Evolutionary conservation across 2,888 invertebrate genomes (phyloP).

Genomic region (Orthosia gracilis): DNA sequence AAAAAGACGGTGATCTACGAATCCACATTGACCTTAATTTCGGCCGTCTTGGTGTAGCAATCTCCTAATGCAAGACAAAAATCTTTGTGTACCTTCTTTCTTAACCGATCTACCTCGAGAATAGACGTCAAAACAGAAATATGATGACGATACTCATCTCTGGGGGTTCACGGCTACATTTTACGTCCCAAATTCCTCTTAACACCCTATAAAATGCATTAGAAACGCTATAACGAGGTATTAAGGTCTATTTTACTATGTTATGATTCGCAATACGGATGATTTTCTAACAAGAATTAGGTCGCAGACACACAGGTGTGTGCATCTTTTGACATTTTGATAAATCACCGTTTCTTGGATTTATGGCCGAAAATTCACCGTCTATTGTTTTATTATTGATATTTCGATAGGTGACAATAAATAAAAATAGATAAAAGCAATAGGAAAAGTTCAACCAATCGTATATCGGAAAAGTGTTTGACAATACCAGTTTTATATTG

Average conservation of each 20-base stretch:
- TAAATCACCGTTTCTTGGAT: conserved; percentile 74
- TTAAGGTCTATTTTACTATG: conserved; percentile 60
- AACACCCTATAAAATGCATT: conserved; percentile 34
- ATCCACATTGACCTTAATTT: conserved; percentile 8
- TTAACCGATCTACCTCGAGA: conserved; percentile 58
- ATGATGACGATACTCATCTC: conserved; percentile 78
- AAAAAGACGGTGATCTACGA: neutral
- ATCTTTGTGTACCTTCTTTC: conserved; percentile 38
- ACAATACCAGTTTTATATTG: conserved; percentile 24
- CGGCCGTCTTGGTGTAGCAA: conserved; percentile 48
- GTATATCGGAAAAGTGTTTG: conserved; percentile 34
- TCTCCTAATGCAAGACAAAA: conserved; percentile 63
- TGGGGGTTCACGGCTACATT: conserved; percentile 66
- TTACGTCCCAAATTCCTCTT: conserved; percentile 62
- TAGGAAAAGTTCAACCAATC: conserved; percentile 11
- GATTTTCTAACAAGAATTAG: conserved; percentile 73
- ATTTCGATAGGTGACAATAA: conserved; percentile 69
- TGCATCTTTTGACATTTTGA: conserved; percentile 80
- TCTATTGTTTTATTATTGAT: conserved; percentile 75
- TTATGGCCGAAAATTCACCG: conserved; percentile 67
- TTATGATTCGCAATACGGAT: conserved; percentile 43
- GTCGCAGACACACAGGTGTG: conserved; percentile 76
- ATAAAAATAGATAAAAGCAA: conserved; percentile 60
- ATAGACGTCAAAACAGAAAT: conserved; percentile 77
- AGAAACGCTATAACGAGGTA: conserved; percentile 44